These are phyloP conservation scores for Pongo pygmaeus DNA, from an alignment of 2,113 vertebrate species.

Conservation along the genomic window DNA sequence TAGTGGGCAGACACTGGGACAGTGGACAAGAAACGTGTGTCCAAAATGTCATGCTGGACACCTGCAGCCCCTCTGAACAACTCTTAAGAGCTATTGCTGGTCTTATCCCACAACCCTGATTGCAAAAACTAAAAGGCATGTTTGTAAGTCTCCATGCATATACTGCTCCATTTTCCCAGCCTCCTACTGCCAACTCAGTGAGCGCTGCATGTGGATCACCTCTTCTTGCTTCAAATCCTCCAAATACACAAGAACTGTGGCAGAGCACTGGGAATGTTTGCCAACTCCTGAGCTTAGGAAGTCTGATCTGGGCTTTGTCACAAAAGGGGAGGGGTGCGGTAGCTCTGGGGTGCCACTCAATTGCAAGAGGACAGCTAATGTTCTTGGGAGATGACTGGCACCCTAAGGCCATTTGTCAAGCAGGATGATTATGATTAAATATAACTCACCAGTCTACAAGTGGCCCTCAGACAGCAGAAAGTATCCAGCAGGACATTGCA, in stretches of 20 bases:
- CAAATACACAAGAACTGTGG: neutral
- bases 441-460: conserved; percentile 20
- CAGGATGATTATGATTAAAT: conserved; percentile 53
- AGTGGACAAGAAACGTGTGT: neutral
- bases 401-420: conserved; percentile 25
- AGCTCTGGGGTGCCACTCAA: neutral
- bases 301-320: neutral
- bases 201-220: neutral
- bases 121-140: neutral
- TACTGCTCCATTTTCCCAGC: neutral
- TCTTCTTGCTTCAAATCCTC: neutral
- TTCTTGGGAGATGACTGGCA: neutral
- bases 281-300: neutral
- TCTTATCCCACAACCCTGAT: neutral
- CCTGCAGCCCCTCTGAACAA: neutral
- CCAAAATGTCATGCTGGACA: neutral
- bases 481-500: conserved; percentile 1
- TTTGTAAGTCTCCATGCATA: neutral
- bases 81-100: neutral
- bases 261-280: neutral
- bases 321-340: neutral
- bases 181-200: neutral
- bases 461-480: neutral
- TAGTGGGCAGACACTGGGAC: neutral
- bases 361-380: conserved; percentile 19